Base-by-base conservation (phyloP, 2,888 invertebrate species). In the Phengaris arion region DNA sequence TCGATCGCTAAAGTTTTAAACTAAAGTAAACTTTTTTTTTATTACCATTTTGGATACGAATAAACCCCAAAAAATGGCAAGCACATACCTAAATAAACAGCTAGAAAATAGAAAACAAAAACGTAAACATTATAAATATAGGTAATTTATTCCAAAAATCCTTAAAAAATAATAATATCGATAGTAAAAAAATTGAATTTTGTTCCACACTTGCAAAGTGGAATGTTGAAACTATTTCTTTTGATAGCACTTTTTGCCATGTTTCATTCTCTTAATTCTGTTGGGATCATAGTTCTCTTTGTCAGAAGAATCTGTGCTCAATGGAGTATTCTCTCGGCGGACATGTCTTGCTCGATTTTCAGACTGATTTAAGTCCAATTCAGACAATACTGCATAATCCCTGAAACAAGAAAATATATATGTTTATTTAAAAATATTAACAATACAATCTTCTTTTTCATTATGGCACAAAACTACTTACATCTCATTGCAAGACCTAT, bases 221-320 rank as follows among this genome's bases (percentile, higher is more conserved):
- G 22, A 59, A 22, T 59, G 15, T 5, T 57, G 15, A 54, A 13
- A 74, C n/a, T 74, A 64, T 64, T 59, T 64, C 22, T 74, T 54
- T 54, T 52, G 22, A 52, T 22, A 70, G 13, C 75, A 52, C 77
- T 82, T 83, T 74, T 81, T 83, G n/a, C 75, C 76, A 13, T 76
- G 68, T 76, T 79, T 79, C 35, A 64, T 75, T 55, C 78, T 87
- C 79, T 86, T 90, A 59, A 77, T 79, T 82, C 84, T 86, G 76
- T 92, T 92, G 12, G 93, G 93, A 81, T 93, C 89, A 78, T 83
- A 86, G 80, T 93, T 93, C 82, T 93, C 93, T 81, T 93, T 93
- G 64, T 93, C 91, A 2, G 93, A 93, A 12, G 93, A 93, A 80
- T 92, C 87, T 1, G 87, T 88, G 79, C 92, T 92, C 64, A 84